Evolutionary conservation across 2,888 invertebrate species (phyloP).

Genomic region (Rapana venosa): DNA sequence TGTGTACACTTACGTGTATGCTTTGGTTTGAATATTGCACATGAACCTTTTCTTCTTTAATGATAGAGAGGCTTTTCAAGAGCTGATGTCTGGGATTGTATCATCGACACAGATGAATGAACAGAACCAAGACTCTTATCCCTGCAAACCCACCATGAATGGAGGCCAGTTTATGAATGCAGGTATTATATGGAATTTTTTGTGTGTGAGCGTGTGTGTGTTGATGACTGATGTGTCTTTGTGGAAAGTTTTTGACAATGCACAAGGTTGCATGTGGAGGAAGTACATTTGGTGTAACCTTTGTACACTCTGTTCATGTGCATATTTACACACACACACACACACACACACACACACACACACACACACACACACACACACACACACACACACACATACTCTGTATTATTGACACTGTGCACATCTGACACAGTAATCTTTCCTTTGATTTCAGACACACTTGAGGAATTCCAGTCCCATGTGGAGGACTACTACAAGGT

Average conservation of each 20-base stretch:
- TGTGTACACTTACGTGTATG: not conserved
- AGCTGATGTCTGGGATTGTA: constrained; percentile 22
- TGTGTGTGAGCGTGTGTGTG: not conserved
- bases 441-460: constrained; percentile 42
- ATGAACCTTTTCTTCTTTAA: not conserved
- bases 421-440: not conserved
- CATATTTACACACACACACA: not conserved
- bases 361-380: not conserved
- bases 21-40: not conserved
- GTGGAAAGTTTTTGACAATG: not conserved
- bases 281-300: not conserved
- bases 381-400: not conserved
- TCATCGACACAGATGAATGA: not conserved
- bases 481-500: constrained; percentile 46
- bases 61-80: constrained; percentile 31
- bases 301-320: not conserved
- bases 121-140: not conserved
- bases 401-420: not conserved
- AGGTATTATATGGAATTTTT: not conserved
- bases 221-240: not conserved
- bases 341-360: not conserved
- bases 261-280: not conserved
- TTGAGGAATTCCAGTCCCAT: constrained; percentile 45
- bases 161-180: constrained; percentile 16
- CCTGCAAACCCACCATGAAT: not conserved